These are phyloP conservation scores for Megalops cyprinoides DNA, from an alignment of 2,797 vertebrate species.

Conservation along the genomic window DNA sequence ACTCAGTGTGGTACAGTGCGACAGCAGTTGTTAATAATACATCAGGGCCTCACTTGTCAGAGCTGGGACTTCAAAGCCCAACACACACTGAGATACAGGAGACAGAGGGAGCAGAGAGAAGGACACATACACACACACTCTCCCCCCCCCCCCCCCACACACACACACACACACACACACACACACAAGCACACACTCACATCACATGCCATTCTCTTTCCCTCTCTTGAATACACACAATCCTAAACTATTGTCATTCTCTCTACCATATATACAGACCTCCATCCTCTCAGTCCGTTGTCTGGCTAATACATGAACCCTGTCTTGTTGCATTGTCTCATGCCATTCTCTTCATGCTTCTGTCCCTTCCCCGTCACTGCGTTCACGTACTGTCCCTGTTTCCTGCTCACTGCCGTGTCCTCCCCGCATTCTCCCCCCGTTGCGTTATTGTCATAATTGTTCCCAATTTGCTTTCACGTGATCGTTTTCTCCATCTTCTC, in stretches of 20 bases:
- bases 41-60: conserved; percentile 69
- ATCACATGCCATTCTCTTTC: not conserved
- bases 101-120: conserved; percentile 24
- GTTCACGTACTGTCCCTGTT: not conserved
- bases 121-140: conserved; percentile 25
- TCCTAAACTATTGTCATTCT: accelerated
- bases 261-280: not conserved
- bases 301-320: too few relatives aligned
- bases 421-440: not conserved
- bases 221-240: not conserved
- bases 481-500: not conserved
- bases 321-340: too few relatives aligned
- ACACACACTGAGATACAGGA: conserved; percentile 47
- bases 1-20: conserved; percentile 49
- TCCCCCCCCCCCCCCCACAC: conserved; percentile 1
- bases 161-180: conserved; percentile 5
- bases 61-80: conserved; percentile 68
- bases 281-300: too few relatives aligned
- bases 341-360: accelerated
- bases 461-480: not conserved
- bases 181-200: not conserved
- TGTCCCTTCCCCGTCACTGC: accelerated
- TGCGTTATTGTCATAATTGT: not conserved
- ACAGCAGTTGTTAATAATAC: conserved; percentile 77
- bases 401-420: not conserved